Evolutionary conservation across 2,888 invertebrate species (phyloP).

Genomic region (Trichopria drosophilae): DNA sequence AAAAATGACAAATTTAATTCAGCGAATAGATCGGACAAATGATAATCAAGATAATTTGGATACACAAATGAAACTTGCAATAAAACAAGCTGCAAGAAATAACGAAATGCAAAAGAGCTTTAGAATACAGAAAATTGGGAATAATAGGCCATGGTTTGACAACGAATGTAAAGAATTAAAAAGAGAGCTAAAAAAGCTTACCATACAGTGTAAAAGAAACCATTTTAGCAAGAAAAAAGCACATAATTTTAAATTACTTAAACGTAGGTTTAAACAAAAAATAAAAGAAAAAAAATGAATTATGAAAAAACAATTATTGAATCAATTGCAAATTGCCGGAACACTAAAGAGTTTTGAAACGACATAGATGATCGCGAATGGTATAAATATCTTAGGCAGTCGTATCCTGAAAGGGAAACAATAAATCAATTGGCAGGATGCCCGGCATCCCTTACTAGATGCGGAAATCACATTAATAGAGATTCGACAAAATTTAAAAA

Average conservation of each 20-base stretch:
- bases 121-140: too few species aligned
- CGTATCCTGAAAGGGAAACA: background rate
- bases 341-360: too few species aligned
- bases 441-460: background rate
- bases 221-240: background rate
- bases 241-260: background rate
- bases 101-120: too few species aligned
- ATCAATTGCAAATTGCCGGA: too few species aligned
- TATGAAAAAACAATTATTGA: too few species aligned
- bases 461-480: slow-evolving; percentile 3
- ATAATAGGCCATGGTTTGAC: slow-evolving; percentile 7
- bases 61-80: too few species aligned
- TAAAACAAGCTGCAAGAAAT: too few species aligned
- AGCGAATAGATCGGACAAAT: background rate
- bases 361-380: background rate
- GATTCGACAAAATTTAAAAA: background rate
- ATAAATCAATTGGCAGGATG: background rate
- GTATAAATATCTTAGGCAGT: background rate
- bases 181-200: background rate
- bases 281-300: too few species aligned
- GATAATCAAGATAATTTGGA: too few species aligned
- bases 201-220: slow-evolving; percentile 1
- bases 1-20: background rate
- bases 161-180: slow-evolving; percentile 1
- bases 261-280: too few species aligned